Base-by-base conservation (phyloP, 2,888 invertebrate species). In the Aleiodes leptofemur region DNA sequence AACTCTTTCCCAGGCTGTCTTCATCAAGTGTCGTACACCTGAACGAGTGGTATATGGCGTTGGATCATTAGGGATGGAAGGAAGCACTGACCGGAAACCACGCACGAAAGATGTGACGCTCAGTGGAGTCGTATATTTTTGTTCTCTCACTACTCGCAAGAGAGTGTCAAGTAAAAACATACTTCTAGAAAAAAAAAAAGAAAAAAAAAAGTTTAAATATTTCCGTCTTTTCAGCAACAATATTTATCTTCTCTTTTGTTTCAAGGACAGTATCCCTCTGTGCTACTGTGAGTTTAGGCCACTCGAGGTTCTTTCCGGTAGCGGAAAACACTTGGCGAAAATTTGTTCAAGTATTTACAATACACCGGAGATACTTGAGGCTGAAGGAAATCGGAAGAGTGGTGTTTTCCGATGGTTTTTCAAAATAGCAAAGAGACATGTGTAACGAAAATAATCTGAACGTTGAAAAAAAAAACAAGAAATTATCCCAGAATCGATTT, bases 21-120 rank as follows among this genome's bases (percentile, higher is more conserved):
- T 57, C 31, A 34, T 57, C 31, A 34, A 34, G 57, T n/a, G 31
- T 57, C n/a, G 23, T 64, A 23, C 64, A 64, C 64, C 43, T 64
- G 64, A 64, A 48, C 7, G 38, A 34, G 11, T 56, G 23, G 14
- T 43, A 64, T 64, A 64, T 43, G 64, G 43, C 43, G 64, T 74
- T 68, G 76, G 81, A 81, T 82, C 83, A 86, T 86, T 86, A 86
- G 80, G 82, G 83, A 87, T 86, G 86, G 85, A 81, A 87, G 87
- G 87, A 87, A 87, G 84, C 84, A 83, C 83, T 82, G 85, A 83
- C 87, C 87, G 87, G 87, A 87, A 87, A 81, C 87, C 87, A 87
- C 87, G 87, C 87, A 84, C 87, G 79, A 84, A 34, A 87, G 87
- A 86, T 87, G 87, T 87, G 87, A 87, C 86, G 85, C 78, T 82